phyloP scores from a whole-genome alignment of 2,888 invertebrate genomes.

The Pachydiplax longipennis region DNA sequence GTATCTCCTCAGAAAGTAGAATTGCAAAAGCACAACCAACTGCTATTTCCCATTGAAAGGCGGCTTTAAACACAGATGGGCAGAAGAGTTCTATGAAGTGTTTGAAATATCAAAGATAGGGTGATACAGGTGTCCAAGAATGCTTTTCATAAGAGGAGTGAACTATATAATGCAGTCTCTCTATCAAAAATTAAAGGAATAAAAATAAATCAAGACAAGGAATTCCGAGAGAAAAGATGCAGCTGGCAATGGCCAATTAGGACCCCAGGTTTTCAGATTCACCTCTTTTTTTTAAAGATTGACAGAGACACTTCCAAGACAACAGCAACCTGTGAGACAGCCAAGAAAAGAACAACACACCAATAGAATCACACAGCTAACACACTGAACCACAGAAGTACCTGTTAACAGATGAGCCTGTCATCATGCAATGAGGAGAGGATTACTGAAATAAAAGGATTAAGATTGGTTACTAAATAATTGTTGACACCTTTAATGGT shows the following conservation, averaged over 20 bases:
- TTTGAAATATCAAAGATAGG: constrained; percentile 24
- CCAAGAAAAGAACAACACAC: constrained; percentile 49
- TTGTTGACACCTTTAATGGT: constrained; percentile 43
- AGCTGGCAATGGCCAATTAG: constrained; percentile 30
- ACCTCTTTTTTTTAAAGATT: constrained; percentile 33
- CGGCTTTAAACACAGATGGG: constrained; percentile 28
- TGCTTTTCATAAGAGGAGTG: constrained; percentile 20
- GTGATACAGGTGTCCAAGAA: constrained; percentile 25
- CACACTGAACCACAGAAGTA: constrained; percentile 52
- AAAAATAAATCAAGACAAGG: constrained; percentile 27
- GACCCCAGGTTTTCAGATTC: constrained; percentile 37
- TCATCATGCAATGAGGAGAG: constrained; percentile 55
- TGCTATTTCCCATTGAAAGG: background rate
- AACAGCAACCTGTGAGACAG: constrained; percentile 49
- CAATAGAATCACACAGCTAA: constrained; percentile 51
- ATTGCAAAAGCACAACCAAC: constrained; percentile 28
- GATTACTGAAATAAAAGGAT: constrained; percentile 56
- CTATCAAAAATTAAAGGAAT: constrained; percentile 35
- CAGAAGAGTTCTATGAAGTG: constrained; percentile 25
- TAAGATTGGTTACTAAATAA: constrained; percentile 52
- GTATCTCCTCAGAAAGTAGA: constrained; percentile 15
- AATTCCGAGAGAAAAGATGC: constrained; percentile 35
- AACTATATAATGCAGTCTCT: constrained; percentile 40
- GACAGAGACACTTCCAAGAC: constrained; percentile 47
- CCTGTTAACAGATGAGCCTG: constrained; percentile 55